Conservation (phyloP, 2,113 vertebrate species). For the Callipepla californica region DNA sequence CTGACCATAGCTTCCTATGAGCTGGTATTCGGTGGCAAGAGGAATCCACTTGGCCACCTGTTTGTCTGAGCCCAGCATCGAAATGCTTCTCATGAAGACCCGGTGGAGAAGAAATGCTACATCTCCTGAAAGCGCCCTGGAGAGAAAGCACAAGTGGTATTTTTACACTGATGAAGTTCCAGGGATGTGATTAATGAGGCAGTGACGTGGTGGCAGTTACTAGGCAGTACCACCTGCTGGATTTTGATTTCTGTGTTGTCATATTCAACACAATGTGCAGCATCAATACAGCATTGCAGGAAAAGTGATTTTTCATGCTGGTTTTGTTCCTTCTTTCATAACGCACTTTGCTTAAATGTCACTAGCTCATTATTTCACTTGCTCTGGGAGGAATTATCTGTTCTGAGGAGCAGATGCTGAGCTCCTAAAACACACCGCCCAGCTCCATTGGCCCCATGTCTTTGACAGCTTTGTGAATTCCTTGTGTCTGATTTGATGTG, state of each 20-base stretch:
- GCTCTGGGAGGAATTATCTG: not conserved
- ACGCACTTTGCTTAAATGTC: not conserved
- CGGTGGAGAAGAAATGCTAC: slow-evolving; percentile 23
- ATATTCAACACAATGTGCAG: not conserved
- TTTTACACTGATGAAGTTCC: not conserved
- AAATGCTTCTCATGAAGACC: slow-evolving; percentile 69
- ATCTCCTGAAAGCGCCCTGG: slow-evolving; percentile 68
- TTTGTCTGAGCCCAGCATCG: slow-evolving; percentile 75
- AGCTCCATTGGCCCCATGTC: not conserved
- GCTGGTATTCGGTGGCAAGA: slow-evolving; percentile 38
- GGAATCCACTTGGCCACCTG: slow-evolving; percentile 80
- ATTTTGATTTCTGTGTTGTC: not conserved
- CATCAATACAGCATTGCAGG: not conserved
- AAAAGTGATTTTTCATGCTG: not conserved
- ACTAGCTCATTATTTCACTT: not conserved
- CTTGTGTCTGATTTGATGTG: not conserved
- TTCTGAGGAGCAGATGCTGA: slow-evolving; percentile 9
- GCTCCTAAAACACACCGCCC: not conserved
- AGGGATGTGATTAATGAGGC: not conserved
- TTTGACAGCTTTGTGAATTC: not conserved
- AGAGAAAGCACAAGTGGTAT: not conserved
- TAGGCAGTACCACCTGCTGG: not conserved
- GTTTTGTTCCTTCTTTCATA: not conserved
- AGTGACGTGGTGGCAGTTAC: fast-evolving
- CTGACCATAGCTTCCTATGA: slow-evolving; percentile 78